phyloP scores from a whole-genome alignment of 2,797 vertebrate genomes.

The Danio aesculapii region DNA sequence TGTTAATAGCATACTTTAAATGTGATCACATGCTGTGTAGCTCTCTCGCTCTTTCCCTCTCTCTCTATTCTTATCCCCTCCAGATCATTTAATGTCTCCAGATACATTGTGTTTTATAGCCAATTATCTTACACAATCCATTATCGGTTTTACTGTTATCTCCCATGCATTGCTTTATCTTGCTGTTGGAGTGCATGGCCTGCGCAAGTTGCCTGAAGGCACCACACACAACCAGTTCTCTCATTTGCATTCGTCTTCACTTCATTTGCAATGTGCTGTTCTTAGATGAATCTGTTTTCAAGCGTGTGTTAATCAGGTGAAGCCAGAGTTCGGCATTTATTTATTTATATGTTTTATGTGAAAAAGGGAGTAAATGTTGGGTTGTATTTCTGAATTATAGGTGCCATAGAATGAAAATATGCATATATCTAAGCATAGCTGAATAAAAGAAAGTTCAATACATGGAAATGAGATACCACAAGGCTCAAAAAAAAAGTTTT shows the following conservation, averaged over 20 bases:
- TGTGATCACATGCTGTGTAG: slow-evolving; percentile 65
- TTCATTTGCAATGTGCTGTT: slow-evolving; percentile 4
- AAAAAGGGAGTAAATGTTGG: not conserved
- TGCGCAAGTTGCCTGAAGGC: slow-evolving; percentile 52
- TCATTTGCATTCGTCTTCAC: slow-evolving; percentile 15
- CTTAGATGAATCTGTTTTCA: not conserved
- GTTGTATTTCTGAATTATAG: not conserved
- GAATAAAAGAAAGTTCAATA: no score
- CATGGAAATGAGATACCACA: no score
- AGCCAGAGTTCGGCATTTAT: not conserved
- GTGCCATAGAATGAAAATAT: no score
- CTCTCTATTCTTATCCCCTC: slow-evolving; percentile 17
- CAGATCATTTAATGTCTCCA: slow-evolving; percentile 81
- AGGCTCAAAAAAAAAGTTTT: no score
- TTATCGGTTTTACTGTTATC: slow-evolving; percentile 85
- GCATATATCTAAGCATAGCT: no score
- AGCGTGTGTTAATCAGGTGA: slow-evolving; percentile 1
- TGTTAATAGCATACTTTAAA: slow-evolving; percentile 78
- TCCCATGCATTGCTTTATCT: slow-evolving; percentile 80
- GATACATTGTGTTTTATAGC: slow-evolving; percentile 80
- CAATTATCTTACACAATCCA: slow-evolving; percentile 81
- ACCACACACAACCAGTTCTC: slow-evolving; percentile 68
- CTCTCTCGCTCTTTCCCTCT: slow-evolving; percentile 11
- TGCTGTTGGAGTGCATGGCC: slow-evolving; percentile 68
- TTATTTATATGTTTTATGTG: no score